Evolutionary conservation across 2,888 invertebrate species (phyloP), one percentile per base, ranked within the genome.

Genomic region (Acheta domesticus): DNA sequence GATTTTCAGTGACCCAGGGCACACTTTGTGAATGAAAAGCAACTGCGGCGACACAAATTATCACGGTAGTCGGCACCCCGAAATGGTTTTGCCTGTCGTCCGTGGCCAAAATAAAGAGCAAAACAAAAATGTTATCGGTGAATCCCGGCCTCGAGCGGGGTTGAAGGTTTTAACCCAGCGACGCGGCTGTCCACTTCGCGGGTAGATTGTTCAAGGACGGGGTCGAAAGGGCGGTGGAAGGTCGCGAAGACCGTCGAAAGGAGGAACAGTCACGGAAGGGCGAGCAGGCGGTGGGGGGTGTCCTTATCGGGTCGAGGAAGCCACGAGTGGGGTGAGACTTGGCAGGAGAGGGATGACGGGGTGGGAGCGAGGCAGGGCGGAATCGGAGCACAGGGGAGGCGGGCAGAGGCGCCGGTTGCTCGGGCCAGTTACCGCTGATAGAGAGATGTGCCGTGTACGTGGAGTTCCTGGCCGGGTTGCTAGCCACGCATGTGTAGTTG

Each of bases 401-500:
- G 62, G 62, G 62, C n/a, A 16, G 62, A 62, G 62, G n/a, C n/a
- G 16, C 16, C 62, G 3, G 14, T 14, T 62, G 62, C 62, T 62
- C 62, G 62, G n/a, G 62, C 62, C n/a, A 76, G 76, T 84, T 84
- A 86, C 86, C 85, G 81, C 86, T 86, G 77, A 86, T 86, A 16
- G 84, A 85, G 76, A 86, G 84, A 74, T 84, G 84, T n/a, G 86
- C 84, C 21, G 86, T 85, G 82, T 85, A 84, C 73, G 83, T 83
- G 79, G 84, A 84, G 11, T 83, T 82, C 48, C 86, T 84, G 11
- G 86, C 86, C 21, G 85, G 81, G 82, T 86, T 86, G 76, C 84
- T 84, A 23, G 85, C 86, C 20, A 84, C 83, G 81, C 86, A 86
- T 11, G 85, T 85, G 83, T 84, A 85, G 81, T 86, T 87, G 85